Evolutionary conservation across 2,113 vertebrate genomes (phyloP).

Genomic region (Marmota monax): DNA sequence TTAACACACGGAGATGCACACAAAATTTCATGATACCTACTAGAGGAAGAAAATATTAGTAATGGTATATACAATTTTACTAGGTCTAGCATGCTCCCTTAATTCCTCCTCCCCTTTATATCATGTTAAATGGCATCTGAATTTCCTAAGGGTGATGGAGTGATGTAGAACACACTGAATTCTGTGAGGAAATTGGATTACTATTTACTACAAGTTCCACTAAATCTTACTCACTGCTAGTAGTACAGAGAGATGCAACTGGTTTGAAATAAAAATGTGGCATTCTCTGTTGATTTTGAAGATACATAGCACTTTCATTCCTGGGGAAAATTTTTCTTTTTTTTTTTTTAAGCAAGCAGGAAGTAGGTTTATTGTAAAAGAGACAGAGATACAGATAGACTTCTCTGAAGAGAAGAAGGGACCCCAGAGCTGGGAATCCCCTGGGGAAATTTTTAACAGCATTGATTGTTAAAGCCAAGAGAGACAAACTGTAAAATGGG

Average conservation of each 20-base stretch:
- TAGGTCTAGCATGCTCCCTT: neutral
- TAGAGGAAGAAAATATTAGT: neutral
- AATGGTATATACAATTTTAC: neutral
- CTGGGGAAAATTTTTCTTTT: no score
- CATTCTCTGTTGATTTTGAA: neutral
- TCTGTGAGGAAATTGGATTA: neutral
- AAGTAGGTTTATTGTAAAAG: no score
- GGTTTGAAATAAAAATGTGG: neutral
- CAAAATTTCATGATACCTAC: neutral
- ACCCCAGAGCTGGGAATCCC: neutral
- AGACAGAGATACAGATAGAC: no score
- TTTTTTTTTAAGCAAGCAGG: no score
- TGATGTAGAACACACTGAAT: neutral
- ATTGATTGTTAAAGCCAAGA: neutral
- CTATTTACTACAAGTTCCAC: neutral
- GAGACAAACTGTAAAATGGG: neutral
- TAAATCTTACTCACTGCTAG: neutral
- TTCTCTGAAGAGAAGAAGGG: no score
- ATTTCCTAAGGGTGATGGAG: neutral
- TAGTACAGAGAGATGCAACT: neutral
- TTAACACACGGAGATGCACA: neutral
- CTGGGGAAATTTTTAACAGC: neutral
- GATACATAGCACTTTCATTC: neutral
- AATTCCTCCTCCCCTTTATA: neutral
- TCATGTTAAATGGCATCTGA: neutral